Evolutionary conservation across 2,888 invertebrate genomes (phyloP).

Genomic region (Ceraclea dissimilis): DNA sequence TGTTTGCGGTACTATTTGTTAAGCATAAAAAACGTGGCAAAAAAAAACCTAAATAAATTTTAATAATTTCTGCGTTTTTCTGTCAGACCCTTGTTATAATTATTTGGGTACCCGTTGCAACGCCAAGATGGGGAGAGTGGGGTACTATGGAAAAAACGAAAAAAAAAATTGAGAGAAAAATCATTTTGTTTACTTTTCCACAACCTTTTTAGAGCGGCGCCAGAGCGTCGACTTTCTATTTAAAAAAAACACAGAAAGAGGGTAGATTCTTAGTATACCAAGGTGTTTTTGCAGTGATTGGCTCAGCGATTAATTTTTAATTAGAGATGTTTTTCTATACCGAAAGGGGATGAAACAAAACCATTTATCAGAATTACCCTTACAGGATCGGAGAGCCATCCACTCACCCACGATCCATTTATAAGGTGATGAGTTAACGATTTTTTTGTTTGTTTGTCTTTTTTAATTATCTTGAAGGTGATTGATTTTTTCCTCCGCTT

Average conservation of each 20-base stretch:
- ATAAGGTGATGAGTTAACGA: slow-evolving; percentile 22
- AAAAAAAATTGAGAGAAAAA: slow-evolving; percentile 13
- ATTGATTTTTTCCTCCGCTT: slow-evolving; percentile 4
- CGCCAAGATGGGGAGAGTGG: slow-evolving; percentile 2
- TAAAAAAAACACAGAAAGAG: slow-evolving; percentile 9
- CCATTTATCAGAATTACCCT: slow-evolving; percentile 25
- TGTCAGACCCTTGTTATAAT: slow-evolving; percentile 15
- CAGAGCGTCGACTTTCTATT: slow-evolving; percentile 6
- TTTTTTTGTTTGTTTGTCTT: slow-evolving; percentile 9
- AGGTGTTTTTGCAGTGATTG: slow-evolving; percentile 24
- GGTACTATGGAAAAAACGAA: slow-evolving; percentile 1
- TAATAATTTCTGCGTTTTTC: slow-evolving; percentile 16
- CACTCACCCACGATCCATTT: slow-evolving; percentile 4
- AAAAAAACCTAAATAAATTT: slow-evolving; percentile 1
- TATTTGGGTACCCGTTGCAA: no score
- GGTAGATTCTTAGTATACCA: slow-evolving; percentile 10
- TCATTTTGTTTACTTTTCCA: slow-evolving; percentile 15
- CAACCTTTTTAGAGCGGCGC: slow-evolving; percentile 17
- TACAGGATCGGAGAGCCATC: slow-evolving; percentile 2
- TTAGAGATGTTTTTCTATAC: slow-evolving; percentile 25
- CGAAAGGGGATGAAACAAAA: slow-evolving; percentile 10
- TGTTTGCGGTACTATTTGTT: no score
- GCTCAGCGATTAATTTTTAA: slow-evolving; percentile 26
- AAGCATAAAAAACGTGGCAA: neutral
- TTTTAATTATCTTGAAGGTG: slow-evolving; percentile 13